These are phyloP conservation scores for Chelonus formosanus DNA, from an alignment of 2,888 invertebrate genomes.

Conservation along the genomic window DNA sequence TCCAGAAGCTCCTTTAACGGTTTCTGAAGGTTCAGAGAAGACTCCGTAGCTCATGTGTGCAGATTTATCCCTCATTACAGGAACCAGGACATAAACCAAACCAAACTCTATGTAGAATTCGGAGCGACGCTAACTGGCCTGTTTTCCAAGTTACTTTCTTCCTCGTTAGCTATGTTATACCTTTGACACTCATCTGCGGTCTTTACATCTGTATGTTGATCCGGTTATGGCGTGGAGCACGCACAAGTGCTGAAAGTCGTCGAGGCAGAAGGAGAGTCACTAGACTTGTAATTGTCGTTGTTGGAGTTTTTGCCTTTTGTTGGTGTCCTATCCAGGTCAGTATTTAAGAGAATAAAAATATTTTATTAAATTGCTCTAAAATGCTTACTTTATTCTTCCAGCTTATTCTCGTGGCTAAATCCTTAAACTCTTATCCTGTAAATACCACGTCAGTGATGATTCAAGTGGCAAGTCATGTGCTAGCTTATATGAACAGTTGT, in stretches of 20 bases:
- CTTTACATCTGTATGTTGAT: slow-evolving; percentile 91
- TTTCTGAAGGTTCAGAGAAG: slow-evolving; percentile 19
- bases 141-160: slow-evolving; percentile 84
- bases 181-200: slow-evolving; percentile 84
- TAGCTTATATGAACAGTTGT: slow-evolving; percentile 94
- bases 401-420: slow-evolving; percentile 82
- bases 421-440: slow-evolving; percentile 76
- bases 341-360: background rate
- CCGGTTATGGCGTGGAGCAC: slow-evolving; percentile 86
- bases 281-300: slow-evolving; percentile 89
- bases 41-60: slow-evolving; percentile 41
- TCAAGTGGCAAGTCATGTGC: slow-evolving; percentile 80
- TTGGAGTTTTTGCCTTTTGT: slow-evolving; percentile 90
- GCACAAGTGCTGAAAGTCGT: slow-evolving; percentile 81
- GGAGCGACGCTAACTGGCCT: slow-evolving; percentile 62
- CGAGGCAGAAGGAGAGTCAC: slow-evolving; percentile 90
- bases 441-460: slow-evolving; percentile 75
- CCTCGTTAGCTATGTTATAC: slow-evolving; percentile 87
- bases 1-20: slow-evolving; percentile 12
- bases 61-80: slow-evolving; percentile 50
- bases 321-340: slow-evolving; percentile 93
- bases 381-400: slow-evolving; percentile 59
- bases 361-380: too few relatives aligned
- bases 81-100: slow-evolving; percentile 44
- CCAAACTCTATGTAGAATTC: slow-evolving; percentile 55